Conservation (phyloP, 53 echinoderm and acorn worm species). For the Temnopleurus reevesii region DNA sequence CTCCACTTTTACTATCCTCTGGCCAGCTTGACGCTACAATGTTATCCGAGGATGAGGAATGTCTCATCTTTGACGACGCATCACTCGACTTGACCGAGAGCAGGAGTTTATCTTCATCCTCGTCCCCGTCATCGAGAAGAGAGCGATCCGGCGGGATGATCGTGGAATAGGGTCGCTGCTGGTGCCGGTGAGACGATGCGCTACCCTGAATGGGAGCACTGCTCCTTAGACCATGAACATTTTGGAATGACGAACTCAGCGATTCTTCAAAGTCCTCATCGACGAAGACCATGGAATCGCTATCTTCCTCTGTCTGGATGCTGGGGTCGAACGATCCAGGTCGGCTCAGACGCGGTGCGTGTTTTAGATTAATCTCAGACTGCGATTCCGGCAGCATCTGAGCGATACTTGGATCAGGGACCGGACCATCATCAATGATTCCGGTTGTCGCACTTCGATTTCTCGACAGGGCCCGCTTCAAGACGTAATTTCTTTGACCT, state of each 20-base stretch:
- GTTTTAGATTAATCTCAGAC: constrained; percentile 62
- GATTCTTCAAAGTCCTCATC: constrained; percentile 82
- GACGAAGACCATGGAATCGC: constrained; percentile 80
- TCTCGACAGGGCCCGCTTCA: constrained; percentile 52
- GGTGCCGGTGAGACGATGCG: constrained; percentile 57
- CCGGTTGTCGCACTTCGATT: constrained; percentile 68
- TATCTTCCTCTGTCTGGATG: constrained; percentile 81
- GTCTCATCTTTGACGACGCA: constrained; percentile 65
- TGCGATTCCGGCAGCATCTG: constrained; percentile 60
- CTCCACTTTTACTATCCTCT: background rate
- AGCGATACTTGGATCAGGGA: constrained; percentile 67
- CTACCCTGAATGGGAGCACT: constrained; percentile 75
- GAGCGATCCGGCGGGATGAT: constrained; percentile 59
- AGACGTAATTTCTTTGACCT: constrained; percentile 4
- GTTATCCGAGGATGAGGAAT: constrained; percentile 87
- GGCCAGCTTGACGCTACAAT: constrained; percentile 61
- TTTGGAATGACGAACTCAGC: constrained; percentile 73
- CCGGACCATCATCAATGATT: constrained; percentile 66
- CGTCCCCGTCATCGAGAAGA: constrained; percentile 63
- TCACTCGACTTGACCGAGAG: constrained; percentile 37
- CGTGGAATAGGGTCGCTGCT: constrained; percentile 74
- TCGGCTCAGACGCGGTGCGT: constrained; percentile 60
- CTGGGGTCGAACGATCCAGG: constrained; percentile 77
- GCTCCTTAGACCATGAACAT: constrained; percentile 78
- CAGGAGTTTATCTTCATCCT: constrained; percentile 43